These are phyloP conservation scores for Ataeniobius toweri DNA, from an alignment of 2,797 vertebrate genomes.

Conservation along the genomic window DNA sequence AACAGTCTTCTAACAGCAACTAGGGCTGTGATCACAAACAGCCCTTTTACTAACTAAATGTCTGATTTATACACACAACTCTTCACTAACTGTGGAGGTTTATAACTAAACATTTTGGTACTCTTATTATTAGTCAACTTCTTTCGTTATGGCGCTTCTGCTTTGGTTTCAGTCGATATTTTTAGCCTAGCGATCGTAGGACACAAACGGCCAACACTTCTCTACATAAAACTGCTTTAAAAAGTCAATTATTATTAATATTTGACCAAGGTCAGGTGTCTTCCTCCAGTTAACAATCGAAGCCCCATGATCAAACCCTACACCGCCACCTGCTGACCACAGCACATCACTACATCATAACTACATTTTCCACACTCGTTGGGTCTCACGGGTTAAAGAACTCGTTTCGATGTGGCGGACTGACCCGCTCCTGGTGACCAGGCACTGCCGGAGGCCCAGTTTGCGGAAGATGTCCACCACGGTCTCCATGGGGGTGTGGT, in stretches of 20 bases:
- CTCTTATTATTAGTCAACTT: too few relatives aligned
- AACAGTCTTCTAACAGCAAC: too few relatives aligned
- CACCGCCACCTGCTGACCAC: background rate
- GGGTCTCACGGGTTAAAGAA: background rate
- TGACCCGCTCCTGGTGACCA: conserved; percentile 95
- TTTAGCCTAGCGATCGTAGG: too few relatives aligned
- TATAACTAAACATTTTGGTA: background rate
- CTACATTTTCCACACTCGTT: too few relatives aligned
- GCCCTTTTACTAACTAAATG: too few relatives aligned
- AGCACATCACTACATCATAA: background rate
- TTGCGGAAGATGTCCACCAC: conserved; percentile 99
- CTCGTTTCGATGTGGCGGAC: background rate
- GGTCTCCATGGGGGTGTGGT: conserved; percentile 98
- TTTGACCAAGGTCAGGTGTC: background rate
- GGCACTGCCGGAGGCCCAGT: conserved; percentile 94
- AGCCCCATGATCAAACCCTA: background rate
- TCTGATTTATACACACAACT: too few relatives aligned
- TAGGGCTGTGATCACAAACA: too few relatives aligned
- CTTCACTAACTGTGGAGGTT: background rate
- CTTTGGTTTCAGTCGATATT: too few relatives aligned
- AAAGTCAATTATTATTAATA: too few relatives aligned
- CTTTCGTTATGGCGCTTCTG: too few relatives aligned
- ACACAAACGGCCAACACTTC: too few relatives aligned
- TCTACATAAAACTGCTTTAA: too few relatives aligned
- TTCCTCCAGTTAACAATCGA: background rate